These are phyloP conservation scores for Alentia gelatinosa DNA, from an alignment of 2,888 invertebrate species.

Conservation along the genomic window DNA sequence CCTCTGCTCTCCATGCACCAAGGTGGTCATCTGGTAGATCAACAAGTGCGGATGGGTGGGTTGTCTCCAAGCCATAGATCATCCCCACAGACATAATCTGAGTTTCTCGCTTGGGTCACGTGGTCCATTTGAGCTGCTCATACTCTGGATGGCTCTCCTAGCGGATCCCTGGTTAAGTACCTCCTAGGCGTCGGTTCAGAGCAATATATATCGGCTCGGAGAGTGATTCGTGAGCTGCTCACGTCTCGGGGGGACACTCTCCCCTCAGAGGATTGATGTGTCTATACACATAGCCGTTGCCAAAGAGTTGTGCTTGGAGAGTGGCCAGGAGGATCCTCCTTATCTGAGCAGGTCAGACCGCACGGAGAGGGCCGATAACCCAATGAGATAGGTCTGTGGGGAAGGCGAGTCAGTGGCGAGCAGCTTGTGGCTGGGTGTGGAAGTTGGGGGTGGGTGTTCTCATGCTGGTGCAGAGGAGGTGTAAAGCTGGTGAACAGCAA, in stretches of 20 bases:
- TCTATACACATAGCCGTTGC: no score
- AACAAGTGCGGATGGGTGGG: neutral
- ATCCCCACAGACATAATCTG: neutral
- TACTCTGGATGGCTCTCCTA: neutral
- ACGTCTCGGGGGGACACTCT: neutral
- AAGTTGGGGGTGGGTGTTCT: no score
- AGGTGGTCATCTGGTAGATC: neutral
- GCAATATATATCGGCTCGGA: neutral
- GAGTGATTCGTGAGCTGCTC: slow-evolving; percentile 1
- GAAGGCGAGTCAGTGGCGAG: neutral
- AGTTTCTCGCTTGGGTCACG: neutral
- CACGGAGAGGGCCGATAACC: neutral
- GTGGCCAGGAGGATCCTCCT: neutral
- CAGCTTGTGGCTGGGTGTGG: no score
- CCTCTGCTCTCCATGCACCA: neutral
- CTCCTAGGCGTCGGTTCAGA: neutral
- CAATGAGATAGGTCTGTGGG: neutral
- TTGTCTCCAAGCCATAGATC: neutral
- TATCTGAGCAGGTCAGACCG: neutral
- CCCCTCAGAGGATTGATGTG: neutral
- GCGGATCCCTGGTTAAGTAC: neutral
- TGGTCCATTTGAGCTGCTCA: neutral
- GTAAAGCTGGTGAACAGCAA: no score
- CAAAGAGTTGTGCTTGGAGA: neutral
- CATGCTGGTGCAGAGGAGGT: no score